Base-by-base conservation (phyloP, 2,797 vertebrate genomes). In the Girardinus metallicus region DNA sequence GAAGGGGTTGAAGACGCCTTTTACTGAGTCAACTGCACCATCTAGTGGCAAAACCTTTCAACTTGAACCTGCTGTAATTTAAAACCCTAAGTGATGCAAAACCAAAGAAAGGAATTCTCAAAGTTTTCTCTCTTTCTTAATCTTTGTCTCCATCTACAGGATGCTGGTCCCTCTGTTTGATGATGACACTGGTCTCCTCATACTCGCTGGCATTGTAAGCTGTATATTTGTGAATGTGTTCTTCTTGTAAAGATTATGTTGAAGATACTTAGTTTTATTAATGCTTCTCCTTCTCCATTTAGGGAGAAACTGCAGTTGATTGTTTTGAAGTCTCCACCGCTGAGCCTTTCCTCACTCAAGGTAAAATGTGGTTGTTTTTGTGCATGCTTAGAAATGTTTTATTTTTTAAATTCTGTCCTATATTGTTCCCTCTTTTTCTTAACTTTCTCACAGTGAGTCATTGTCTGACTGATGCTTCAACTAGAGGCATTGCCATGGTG, bases 151-250 rank as follows among this genome's bases (percentile, higher is more conserved):
- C 87, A 29, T 62, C 77, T 29, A 12, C 87, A 99, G 98, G 87
- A 95, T 88, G 2, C 79, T 97, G 86, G 95, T 98, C 76, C 97
- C 98, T 0, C 92, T 99, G 83, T 96, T 97, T 29, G 98, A 99
- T 23, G 86, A 94, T 0, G 97, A 98, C 93, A 96, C 97, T 0
- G 95, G 97, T 57, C 96, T 99, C 49, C 96, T 99, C 53, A 72
- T 97, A 36, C 87, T 99, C 80, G 95, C 97, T 1, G 97, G 96
- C 88, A 96, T 96, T 96, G 98, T 99, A 85, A 95, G 93, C 76
- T 41, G 21, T n/a, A 36, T 21, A 76, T 62, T 21, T 11, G 51
- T 8, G 0, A 6, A 1, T 78, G 12, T 7, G 11, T 64, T 1
- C 46, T 71, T 0, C 43, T 71, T 26, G 23, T 71, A 71, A 43